phyloP scores from a whole-genome alignment of 2,888 invertebrate species.

The Cryptus armator region DNA sequence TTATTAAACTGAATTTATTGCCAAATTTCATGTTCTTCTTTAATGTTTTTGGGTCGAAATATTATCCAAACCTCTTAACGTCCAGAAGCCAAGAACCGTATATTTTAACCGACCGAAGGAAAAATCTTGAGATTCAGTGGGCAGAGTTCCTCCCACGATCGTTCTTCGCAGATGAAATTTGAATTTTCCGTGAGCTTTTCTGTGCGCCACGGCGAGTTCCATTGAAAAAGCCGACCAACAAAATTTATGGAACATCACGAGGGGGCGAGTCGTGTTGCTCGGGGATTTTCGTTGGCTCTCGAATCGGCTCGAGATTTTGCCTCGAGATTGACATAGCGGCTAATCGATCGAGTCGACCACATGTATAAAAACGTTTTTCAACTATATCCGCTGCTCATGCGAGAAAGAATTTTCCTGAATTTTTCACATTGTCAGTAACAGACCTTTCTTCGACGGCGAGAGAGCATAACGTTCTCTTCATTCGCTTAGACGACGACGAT shows the following conservation, averaged over 20 bases:
- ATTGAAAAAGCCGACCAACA: constrained; percentile 70
- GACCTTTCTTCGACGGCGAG: background rate
- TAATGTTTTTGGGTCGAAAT: too few species aligned
- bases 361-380: constrained; percentile 57
- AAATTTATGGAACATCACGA: constrained; percentile 77
- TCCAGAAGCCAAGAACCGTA: background rate
- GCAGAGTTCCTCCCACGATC: constrained; percentile 54
- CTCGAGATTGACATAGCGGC: constrained; percentile 27
- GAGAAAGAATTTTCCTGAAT: constrained; percentile 42
- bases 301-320: constrained; percentile 13
- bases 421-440: constrained; percentile 48
- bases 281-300: constrained; percentile 36
- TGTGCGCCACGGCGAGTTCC: background rate
- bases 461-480: constrained; percentile 16
- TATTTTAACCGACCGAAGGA: background rate
- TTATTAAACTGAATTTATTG: too few species aligned
- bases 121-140: background rate
- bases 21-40: too few species aligned
- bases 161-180: constrained; percentile 78
- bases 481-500: background rate
- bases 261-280: constrained; percentile 64
- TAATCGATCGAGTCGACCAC: constrained; percentile 60
- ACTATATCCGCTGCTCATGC: background rate
- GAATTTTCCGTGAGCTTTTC: constrained; percentile 70
- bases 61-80: too few species aligned